Percentiles rank a stretch among this genome's conserved stretches.
Conservation (phyloP, 2,797 vertebrate genomes). For the Potorous gilbertii region DNA sequence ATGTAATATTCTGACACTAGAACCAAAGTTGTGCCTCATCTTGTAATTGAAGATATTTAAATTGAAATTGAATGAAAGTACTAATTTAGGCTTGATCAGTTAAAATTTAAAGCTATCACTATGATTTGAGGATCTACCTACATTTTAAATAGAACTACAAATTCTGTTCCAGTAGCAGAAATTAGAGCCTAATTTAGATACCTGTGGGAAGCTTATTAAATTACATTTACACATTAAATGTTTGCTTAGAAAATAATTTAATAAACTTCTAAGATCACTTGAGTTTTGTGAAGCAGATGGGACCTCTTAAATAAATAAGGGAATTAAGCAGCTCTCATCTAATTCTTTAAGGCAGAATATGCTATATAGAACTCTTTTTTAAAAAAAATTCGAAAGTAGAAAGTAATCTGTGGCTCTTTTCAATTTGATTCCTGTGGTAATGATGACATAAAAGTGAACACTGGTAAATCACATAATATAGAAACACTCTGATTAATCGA, state of each 20-base stretch:
- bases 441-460: slow-evolving; percentile 53
- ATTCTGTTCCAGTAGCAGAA: slow-evolving; percentile 55
- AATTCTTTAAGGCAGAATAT: slow-evolving; percentile 44
- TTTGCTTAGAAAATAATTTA: slow-evolving; percentile 71
- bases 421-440: slow-evolving; percentile 46
- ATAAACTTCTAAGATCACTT: slow-evolving; percentile 73
- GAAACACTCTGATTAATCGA: slow-evolving; percentile 69
- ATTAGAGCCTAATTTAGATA: slow-evolving; percentile 72
- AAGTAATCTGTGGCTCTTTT: slow-evolving; percentile 37
- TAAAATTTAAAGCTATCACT: slow-evolving; percentile 40
- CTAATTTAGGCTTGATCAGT: slow-evolving; percentile 38
- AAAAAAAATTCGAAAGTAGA: slow-evolving; percentile 29
- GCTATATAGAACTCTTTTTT: slow-evolving; percentile 39
- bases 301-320: slow-evolving; percentile 63
- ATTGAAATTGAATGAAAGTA: slow-evolving; percentile 49
- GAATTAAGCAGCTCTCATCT: slow-evolving; percentile 55
- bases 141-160: slow-evolving; percentile 26
- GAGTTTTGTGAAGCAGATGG: slow-evolving; percentile 71
- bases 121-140: slow-evolving; percentile 28
- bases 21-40: slow-evolving; percentile 12
- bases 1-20: slow-evolving; percentile 9
- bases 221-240: slow-evolving; percentile 74
- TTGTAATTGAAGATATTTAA: slow-evolving; percentile 45
- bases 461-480: slow-evolving; percentile 68
- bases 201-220: slow-evolving; percentile 65